phyloP scores from a whole-genome alignment of 2,888 invertebrate species.

The Tryphoninae sp. region DNA sequence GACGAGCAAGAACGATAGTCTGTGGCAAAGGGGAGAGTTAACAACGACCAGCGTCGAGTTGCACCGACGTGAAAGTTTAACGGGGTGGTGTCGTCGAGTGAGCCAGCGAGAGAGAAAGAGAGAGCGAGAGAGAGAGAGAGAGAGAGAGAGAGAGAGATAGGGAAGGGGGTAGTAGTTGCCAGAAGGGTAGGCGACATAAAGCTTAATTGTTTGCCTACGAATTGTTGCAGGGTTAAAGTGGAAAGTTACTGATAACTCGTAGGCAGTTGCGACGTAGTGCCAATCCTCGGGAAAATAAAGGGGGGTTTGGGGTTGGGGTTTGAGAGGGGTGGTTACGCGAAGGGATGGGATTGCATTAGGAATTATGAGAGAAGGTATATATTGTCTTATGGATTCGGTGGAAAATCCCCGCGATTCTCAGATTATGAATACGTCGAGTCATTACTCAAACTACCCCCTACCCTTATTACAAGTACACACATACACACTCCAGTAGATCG shows the following conservation, averaged over 20 bases:
- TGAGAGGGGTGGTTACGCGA: slow-evolving; percentile 7
- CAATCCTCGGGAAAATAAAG: slow-evolving; percentile 1
- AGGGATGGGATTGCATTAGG: slow-evolving; percentile 31
- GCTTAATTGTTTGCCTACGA: slow-evolving; percentile 77
- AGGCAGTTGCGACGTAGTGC: slow-evolving; percentile 46
- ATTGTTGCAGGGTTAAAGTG: slow-evolving; percentile 78
- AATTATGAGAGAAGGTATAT: slow-evolving; percentile 15
- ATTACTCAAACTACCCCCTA: slow-evolving; percentile 4
- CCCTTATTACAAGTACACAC: background rate
- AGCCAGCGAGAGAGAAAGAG: background rate
- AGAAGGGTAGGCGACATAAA: slow-evolving; percentile 58
- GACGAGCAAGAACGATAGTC: slow-evolving; percentile 28
- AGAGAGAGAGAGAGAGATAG: background rate
- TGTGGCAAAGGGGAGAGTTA: slow-evolving; percentile 41
- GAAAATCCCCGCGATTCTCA: slow-evolving; percentile 34
- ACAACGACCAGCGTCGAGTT: slow-evolving; percentile 62
- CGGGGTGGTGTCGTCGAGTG: slow-evolving; percentile 54
- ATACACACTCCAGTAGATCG: background rate
- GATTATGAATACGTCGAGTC: slow-evolving; percentile 60
- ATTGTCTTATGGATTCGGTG: slow-evolving; percentile 42
- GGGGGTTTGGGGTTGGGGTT: background rate
- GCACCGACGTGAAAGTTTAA: slow-evolving; percentile 70
- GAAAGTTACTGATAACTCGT: slow-evolving; percentile 77
- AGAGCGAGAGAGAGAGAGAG: slow-evolving; percentile 7
- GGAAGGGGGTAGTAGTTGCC: slow-evolving; percentile 20